These are phyloP conservation scores for Brachionus sp. DNA, from an alignment of 1,140 invertebrate genomes.

Conservation along the genomic window DNA sequence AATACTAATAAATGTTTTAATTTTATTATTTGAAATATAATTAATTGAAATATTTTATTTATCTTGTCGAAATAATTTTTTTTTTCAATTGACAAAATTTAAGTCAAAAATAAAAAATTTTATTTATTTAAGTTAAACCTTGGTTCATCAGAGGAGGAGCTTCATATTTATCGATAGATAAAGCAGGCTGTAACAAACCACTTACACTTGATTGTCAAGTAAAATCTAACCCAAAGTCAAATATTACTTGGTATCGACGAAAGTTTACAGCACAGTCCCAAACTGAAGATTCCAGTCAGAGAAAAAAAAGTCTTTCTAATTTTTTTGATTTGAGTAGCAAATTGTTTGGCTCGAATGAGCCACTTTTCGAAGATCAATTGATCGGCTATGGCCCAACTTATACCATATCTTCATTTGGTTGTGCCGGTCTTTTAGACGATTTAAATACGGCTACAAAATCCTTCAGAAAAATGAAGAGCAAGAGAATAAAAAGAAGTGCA, in stretches of 20 bases:
- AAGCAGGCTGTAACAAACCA: slow-evolving; percentile 27
- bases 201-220: slow-evolving; percentile 34
- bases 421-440: not conserved
- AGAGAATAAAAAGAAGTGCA: not conserved
- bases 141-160: not conserved
- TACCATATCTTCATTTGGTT: slow-evolving; percentile 26
- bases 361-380: not conserved
- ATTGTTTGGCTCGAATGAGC: not conserved
- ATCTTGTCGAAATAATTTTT: too few relatives aligned
- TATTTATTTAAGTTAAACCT: slow-evolving; percentile 9
- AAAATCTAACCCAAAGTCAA: slow-evolving; percentile 12
- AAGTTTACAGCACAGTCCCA: not conserved
- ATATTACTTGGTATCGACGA: slow-evolving; percentile 42
- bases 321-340: not conserved
- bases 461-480: not conserved
- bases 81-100: not conserved
- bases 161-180: not conserved
- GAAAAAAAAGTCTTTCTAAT: not conserved
- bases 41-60: too few relatives aligned
- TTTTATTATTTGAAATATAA: too few relatives aligned
- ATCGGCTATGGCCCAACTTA: slow-evolving; percentile 39
- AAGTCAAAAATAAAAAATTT: not conserved
- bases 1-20: too few relatives aligned
- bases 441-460: not conserved
- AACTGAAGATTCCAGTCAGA: not conserved